phyloP scores from a whole-genome alignment of 2,888 invertebrate genomes.

The Parthenolecanium corni region DNA sequence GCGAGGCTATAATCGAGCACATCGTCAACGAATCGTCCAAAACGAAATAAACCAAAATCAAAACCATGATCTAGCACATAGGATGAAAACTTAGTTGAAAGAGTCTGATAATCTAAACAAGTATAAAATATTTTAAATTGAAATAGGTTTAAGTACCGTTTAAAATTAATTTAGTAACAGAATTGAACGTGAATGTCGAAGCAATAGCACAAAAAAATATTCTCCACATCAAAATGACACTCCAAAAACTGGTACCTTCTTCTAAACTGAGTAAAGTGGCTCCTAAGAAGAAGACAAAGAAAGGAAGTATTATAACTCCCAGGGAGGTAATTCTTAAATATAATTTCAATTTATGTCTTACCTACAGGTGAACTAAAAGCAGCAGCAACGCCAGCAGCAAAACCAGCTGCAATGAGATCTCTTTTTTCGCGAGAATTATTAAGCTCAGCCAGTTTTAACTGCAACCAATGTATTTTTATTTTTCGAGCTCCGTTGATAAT shows the following conservation, averaged over 20 bases:
- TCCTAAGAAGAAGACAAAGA: constrained; percentile 36
- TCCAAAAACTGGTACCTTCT: constrained; percentile 56
- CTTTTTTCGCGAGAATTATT: constrained; percentile 51
- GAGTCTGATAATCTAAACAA: no score
- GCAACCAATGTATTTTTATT: not conserved
- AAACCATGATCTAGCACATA: not conserved
- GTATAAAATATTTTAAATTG: no score
- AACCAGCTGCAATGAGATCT: constrained; percentile 53
- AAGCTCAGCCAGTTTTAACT: constrained; percentile 37
- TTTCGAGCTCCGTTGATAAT: constrained; percentile 30
- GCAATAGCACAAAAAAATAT: constrained; percentile 48
- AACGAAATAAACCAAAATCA: constrained; percentile 32
- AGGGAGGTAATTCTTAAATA: no score
- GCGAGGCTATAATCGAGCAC: constrained; percentile 37
- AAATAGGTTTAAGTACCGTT: no score
- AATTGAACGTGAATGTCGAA: constrained; percentile 27
- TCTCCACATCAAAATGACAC: constrained; percentile 51
- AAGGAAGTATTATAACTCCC: not conserved
- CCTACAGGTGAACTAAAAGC: constrained; percentile 48
- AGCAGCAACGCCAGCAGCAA: constrained; percentile 52
- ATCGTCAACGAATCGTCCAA: constrained; percentile 35
- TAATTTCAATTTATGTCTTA: no score
- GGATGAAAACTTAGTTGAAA: no score
- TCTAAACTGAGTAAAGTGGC: constrained; percentile 53
- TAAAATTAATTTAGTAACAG: not conserved